Evolutionary conservation across 2,113 vertebrate genomes (phyloP), one percentile per base, ranked within the genome.

Genomic region (Galemys pyrenaicus): DNA sequence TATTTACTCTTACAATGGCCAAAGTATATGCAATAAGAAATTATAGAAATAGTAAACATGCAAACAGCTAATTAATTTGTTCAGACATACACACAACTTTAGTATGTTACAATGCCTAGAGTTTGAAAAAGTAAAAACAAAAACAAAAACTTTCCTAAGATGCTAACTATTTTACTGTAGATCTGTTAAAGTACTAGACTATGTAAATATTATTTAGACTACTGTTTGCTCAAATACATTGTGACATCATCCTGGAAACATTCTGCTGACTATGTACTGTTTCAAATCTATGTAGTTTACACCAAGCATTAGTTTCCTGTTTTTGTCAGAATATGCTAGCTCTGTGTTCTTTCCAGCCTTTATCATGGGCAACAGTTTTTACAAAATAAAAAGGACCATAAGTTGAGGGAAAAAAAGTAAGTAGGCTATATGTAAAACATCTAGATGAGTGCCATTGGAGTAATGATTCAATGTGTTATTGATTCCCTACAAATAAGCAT

Each of bases 1-100:
- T 77, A 56, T 83, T 95, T 93, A 78, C 71, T 89, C 26, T 71
- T 87, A 37, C 1, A 89, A 35, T 65, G 54, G 4, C 46, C 89
- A 9, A 0, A 80, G 7, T 35, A 44, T 70, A n/a, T 87, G 13
- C 77, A 56, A 91, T 46, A 60, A 19, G 3, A 39, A 78, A 82
- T 51, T 89, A 79, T 56, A 62, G 35, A 83, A 86, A 60, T 41
- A 88, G 7, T 44, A 83, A 64, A 58, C 65, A 8, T 15, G 24
- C 3, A 35, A 90, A 60, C 16, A 87, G 87, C 51, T 16, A 87
- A 81, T 77, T 88, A 56, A 64, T 75, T 46, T 92, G 6, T 71
- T 73, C 32, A 85, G 92, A 65, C 13, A 64, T 67, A 37, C 1
- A n/a, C 16, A 46, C 54, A 85, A 0, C 6, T 79, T 74, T 92